Percentiles rank a stretch among this genome's conserved stretches.
phyloP scores from a whole-genome alignment of 1,140 invertebrate species.

The Melitaea cinxia region DNA sequence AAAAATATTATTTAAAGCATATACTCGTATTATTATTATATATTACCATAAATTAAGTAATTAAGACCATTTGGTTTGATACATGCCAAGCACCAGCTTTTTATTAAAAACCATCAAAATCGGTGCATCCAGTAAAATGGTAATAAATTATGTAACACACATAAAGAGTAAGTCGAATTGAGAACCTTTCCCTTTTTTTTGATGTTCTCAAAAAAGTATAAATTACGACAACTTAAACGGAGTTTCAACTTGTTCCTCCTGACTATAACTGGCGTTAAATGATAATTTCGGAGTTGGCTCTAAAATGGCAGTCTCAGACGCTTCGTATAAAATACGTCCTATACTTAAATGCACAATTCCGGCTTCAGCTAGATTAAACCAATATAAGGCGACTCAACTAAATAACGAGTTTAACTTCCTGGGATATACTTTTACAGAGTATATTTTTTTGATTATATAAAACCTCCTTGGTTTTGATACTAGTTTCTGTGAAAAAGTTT shows the following conservation, averaged over 20 bases:
- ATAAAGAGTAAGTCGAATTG: too few species aligned
- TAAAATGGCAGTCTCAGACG: constrained; percentile 34
- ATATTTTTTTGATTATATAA: not conserved
- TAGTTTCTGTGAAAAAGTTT: too few species aligned
- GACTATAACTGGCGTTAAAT: constrained; percentile 28
- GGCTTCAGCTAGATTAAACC: constrained; percentile 45
- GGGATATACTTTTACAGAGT: constrained; percentile 5
- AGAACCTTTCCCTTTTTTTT: too few species aligned
- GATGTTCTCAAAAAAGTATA: not conserved
- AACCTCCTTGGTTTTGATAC: too few species aligned
- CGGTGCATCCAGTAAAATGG: too few species aligned
- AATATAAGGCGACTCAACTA: constrained; percentile 24
- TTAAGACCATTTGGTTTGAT: too few species aligned
- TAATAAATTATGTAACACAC: too few species aligned
- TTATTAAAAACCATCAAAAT: too few species aligned
- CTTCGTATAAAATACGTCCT: constrained; percentile 43
- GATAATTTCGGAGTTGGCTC: constrained; percentile 47
- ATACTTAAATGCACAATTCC: constrained; percentile 54
- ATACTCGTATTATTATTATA: too few species aligned
- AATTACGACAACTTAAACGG: not conserved
- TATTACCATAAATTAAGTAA: too few species aligned
- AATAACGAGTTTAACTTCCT: constrained; percentile 32
- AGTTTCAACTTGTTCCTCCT: not conserved
- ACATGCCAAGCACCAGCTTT: too few species aligned
- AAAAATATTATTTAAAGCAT: too few species aligned